phyloP scores from a whole-genome alignment of 1,140 invertebrate genomes.

The Heliconius hermathena region DNA sequence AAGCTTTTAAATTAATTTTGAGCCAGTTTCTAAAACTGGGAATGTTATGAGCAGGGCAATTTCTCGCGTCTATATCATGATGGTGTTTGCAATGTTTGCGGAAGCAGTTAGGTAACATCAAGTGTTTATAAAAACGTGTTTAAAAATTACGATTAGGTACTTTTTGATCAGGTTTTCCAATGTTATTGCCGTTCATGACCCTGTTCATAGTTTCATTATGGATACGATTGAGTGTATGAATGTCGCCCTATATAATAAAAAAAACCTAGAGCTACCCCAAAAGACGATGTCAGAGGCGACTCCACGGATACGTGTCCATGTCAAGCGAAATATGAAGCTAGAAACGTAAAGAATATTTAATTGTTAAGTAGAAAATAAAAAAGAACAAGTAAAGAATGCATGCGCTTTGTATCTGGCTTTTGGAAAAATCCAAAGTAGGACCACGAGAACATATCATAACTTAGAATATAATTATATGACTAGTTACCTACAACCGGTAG shows the following conservation, averaged over 20 bases:
- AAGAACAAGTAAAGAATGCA: constrained; percentile 73
- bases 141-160: neutral
- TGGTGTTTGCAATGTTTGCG: neutral
- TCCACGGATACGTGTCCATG: constrained; percentile 66
- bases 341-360: constrained; percentile 54
- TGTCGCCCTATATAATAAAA: constrained; percentile 49
- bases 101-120: neutral
- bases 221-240: constrained; percentile 42
- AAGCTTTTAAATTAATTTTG: constrained; percentile 20
- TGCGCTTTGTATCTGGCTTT: constrained; percentile 80
- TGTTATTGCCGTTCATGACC: constrained; percentile 25
- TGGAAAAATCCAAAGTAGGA: constrained; percentile 76
- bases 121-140: constrained; percentile 14
- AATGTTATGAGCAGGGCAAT: constrained; percentile 48
- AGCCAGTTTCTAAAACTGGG: constrained; percentile 39
- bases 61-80: constrained; percentile 60
- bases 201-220: constrained; percentile 31
- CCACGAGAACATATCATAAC: constrained; percentile 77
- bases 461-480: constrained; percentile 61
- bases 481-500: constrained; percentile 49
- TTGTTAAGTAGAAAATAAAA: constrained; percentile 52
- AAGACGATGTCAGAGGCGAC: constrained; percentile 74
- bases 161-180: neutral
- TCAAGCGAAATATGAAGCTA: constrained; percentile 77
- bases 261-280: constrained; percentile 44